Evolutionary conservation across 2,797 vertebrate genomes (phyloP), one percentile per base, ranked within the genome.

Genomic region (Bovichtus variegatus): DNA sequence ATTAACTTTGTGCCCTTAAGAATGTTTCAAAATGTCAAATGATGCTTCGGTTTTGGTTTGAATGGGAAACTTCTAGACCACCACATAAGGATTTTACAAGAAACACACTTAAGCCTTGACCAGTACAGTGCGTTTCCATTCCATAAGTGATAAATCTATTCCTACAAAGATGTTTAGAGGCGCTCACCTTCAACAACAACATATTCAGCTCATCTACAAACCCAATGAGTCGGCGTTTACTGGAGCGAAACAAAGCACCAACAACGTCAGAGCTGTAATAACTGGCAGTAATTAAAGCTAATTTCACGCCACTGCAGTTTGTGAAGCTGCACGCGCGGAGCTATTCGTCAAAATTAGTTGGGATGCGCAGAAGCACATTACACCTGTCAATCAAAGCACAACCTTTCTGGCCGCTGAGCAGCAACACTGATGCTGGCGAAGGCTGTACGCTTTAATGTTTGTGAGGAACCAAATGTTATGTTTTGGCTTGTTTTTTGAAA

Each of bases 281-380:
- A 80, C 70, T 19, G 80, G 18, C 46, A 1, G 79, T 76, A 65
- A 89, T 85, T 88, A 85, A 78, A 86, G 68, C 85, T 89, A 65
- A 84, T 89, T 89, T 88, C 77, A 88, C 53, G 75, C 57, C 13
- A 54, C 82, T 68, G 68, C 81, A 46, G 68, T 75, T 68, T 73
- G 81, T 49, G 74, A 76, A 18, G 77, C 54, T 13, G 53, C 74
- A 61, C n/a, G 34, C 61, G 12, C 5, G 5, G 3, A 76, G 67
- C 76, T 23, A 65, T 89, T 87, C 82, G 78, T 85, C 85, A 78
- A 38, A 73, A 87, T 87, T 83, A 84, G 80, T 38, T 11, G 27
- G 6, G 34, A 75, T 43, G 74, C 68, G 78, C 58, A 57, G 63
- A 50, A 43, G 49, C 53, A 61, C 64, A 44, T 65, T 74, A 41